phyloP scores from a whole-genome alignment of 2,888 invertebrate species.

The Rotaria sp. region DNA sequence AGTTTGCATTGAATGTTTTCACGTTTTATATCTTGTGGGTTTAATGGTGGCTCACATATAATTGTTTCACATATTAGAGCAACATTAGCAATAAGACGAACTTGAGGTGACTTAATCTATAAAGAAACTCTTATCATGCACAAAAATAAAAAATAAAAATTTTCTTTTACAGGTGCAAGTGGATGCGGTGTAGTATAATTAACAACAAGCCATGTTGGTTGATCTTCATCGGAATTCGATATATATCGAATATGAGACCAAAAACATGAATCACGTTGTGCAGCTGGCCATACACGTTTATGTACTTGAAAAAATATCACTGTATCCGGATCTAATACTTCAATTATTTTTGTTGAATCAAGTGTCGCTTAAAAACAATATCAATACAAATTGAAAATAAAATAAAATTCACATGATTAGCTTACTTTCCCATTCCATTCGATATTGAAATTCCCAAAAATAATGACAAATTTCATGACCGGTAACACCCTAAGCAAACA shows the following conservation, averaged over 20 bases:
- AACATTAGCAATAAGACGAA: slow-evolving; percentile 39
- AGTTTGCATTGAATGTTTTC: slow-evolving; percentile 91
- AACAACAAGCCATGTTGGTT: slow-evolving; percentile 74
- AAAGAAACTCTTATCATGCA: not conserved
- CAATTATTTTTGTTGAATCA: slow-evolving; percentile 85
- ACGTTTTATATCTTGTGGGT: slow-evolving; percentile 60
- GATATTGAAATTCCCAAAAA: slow-evolving; percentile 87
- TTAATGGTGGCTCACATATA: slow-evolving; percentile 18
- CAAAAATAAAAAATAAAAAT: not conserved
- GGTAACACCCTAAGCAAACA: slow-evolving; percentile 75
- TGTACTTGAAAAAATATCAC: slow-evolving; percentile 79
- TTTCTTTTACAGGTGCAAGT: slow-evolving; percentile 69
- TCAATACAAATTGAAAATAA: not conserved
- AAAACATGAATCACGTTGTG: slow-evolving; percentile 92
- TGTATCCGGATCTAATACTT: slow-evolving; percentile 78
- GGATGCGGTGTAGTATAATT: slow-evolving; percentile 84
- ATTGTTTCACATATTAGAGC: slow-evolving; percentile 38
- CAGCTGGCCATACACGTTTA: slow-evolving; percentile 97
- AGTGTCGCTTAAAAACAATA: slow-evolving; percentile 66
- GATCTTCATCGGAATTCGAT: slow-evolving; percentile 61
- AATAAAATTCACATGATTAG: not conserved
- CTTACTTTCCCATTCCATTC: slow-evolving; percentile 91
- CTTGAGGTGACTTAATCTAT: slow-evolving; percentile 36
- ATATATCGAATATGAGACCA: slow-evolving; percentile 83
- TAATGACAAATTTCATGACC: slow-evolving; percentile 95